Percentiles rank a stretch among this genome's conserved stretches.
These are phyloP conservation scores for Omphaloscelis lunosa DNA, from an alignment of 2,888 invertebrate species.

Conservation along the genomic window DNA sequence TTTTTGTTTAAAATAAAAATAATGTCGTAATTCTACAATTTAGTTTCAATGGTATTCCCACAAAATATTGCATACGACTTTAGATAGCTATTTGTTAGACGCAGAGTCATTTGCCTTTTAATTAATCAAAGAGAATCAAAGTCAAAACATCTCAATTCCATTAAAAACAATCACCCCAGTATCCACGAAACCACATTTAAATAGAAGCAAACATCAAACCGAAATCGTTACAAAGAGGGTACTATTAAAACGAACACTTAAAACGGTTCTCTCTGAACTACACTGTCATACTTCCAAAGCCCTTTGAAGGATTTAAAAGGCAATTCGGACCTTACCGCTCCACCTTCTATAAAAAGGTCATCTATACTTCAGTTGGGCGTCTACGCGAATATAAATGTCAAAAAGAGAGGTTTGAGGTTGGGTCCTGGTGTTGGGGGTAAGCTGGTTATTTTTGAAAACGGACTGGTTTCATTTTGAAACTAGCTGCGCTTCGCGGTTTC, in stretches of 20 bases:
- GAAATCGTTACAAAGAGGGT: constrained; percentile 52
- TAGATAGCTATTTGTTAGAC: neutral
- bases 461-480: neutral
- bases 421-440: constrained; percentile 53
- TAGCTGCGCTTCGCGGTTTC: no score
- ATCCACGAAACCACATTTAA: constrained; percentile 34
- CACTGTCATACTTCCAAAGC: constrained; percentile 68
- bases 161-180: constrained; percentile 3
- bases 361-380: constrained; percentile 70
- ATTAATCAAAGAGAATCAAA: neutral
- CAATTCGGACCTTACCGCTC: constrained; percentile 70
- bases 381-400: constrained; percentile 79
- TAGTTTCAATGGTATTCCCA: neutral
- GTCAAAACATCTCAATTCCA: neutral
- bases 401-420: constrained; percentile 62
- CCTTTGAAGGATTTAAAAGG: constrained; percentile 76
- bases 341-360: constrained; percentile 80
- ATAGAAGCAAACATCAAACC: constrained; percentile 51
- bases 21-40: neutral
- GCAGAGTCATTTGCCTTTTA: neutral
- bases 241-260: constrained; percentile 49
- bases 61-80: neutral
- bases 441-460: neutral
- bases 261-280: constrained; percentile 64
- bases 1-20: neutral